A percentile compares a stretch with the other conserved stretches of the same genome.
Evolutionary conservation across 2,113 vertebrate species (phyloP).

Genomic region (Hydrolagus affinis): DNA sequence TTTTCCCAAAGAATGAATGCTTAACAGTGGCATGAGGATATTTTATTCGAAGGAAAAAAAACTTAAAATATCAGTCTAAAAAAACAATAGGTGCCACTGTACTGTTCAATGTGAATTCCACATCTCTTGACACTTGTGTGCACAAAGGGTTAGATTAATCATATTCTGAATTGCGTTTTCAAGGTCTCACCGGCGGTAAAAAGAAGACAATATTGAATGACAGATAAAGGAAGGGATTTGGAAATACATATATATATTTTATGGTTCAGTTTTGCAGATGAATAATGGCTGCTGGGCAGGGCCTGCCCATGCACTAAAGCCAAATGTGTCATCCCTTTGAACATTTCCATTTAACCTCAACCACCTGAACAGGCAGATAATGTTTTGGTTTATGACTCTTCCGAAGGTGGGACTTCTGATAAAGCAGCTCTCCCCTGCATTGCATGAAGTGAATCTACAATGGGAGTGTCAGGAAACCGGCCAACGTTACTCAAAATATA

Average conservation of each 20-base stretch:
- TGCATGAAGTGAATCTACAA: too few species aligned
- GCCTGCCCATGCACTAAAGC: not conserved
- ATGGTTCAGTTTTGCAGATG: slow-evolving; percentile 22
- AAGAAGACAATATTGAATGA: not conserved
- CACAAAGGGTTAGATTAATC: slow-evolving; percentile 20
- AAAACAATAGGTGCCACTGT: not conserved
- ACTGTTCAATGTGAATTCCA: slow-evolving; percentile 14
- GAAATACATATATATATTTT: slow-evolving; percentile 9
- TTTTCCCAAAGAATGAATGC: not conserved
- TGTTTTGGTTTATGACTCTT: too few species aligned
- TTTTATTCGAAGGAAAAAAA: not conserved
- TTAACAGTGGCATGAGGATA: not conserved
- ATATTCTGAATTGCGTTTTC: not conserved
- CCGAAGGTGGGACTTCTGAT: too few species aligned
- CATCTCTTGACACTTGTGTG: slow-evolving; percentile 22
- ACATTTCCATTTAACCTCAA: slow-evolving; percentile 8
- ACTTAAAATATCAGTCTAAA: not conserved
- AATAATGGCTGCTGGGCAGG: not conserved
- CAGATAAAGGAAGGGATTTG: slow-evolving; percentile 14
- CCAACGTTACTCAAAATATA: too few species aligned
- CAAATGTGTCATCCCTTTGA: slow-evolving; percentile 23
- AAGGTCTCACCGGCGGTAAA: not conserved
- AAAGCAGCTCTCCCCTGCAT: too few species aligned
- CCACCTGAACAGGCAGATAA: too few species aligned
- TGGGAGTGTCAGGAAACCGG: too few species aligned